A percentile compares a stretch with the other conserved stretches of the same genome.
phyloP scores from a whole-genome alignment of 2,113 vertebrate species.

The Chloropsis cyanopogon region DNA sequence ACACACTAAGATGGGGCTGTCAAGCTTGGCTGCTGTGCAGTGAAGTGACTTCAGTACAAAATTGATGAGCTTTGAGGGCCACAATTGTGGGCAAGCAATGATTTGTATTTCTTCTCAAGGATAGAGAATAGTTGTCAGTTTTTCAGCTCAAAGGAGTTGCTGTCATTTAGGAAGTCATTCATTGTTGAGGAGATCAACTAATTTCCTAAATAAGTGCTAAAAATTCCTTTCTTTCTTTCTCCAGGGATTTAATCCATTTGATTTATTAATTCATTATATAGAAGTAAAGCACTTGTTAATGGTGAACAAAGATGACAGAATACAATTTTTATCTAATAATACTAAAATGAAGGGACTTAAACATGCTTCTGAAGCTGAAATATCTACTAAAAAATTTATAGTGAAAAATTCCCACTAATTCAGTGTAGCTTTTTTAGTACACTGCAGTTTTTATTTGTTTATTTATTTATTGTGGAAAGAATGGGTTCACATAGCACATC shows the following conservation, averaged over 20 bases:
- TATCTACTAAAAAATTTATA: neutral
- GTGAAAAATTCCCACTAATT: neutral
- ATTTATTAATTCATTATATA: neutral
- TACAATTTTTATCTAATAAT: neutral
- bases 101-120: neutral
- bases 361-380: neutral
- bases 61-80: rapidly evolving
- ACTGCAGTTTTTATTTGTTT: neutral
- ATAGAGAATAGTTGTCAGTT: neutral
- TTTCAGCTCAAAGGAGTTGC: neutral
- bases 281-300: neutral
- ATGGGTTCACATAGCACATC: neutral
- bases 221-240: neutral
- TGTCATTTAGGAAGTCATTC: neutral
- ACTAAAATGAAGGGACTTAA: neutral
- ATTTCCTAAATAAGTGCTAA: neutral
- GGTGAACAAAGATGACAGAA: neutral
- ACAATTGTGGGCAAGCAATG: neutral
- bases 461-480: neutral
- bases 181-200: neutral
- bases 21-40: neutral
- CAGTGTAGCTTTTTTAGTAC: neutral
- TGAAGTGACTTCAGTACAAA: neutral
- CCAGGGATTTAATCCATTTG: neutral
- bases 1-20: neutral